A percentile compares a stretch with the other conserved stretches of the same genome.
Evolutionary conservation across 2,888 invertebrate genomes (phyloP).

Genomic region (Oscheius myriophilus): DNA sequence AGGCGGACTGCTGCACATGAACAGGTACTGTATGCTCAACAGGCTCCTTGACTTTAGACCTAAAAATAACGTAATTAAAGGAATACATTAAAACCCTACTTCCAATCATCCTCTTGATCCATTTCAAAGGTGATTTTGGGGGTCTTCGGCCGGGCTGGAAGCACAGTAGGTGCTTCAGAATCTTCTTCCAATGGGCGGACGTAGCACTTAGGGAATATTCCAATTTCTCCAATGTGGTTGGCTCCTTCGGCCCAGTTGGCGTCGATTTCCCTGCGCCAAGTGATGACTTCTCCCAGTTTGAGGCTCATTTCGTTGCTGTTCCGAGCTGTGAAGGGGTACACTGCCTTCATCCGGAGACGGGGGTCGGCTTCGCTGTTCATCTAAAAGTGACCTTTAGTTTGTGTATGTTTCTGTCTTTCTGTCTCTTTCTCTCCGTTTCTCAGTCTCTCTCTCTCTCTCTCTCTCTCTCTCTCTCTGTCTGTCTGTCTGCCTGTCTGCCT

Average conservation of each 20-base stretch:
- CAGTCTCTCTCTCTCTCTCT: not conserved
- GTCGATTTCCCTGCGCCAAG: constrained; percentile 57
- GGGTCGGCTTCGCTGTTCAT: constrained; percentile 25
- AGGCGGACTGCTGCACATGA: no score
- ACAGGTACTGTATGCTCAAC: not conserved
- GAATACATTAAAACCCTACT: not conserved
- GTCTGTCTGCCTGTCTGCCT: not conserved
- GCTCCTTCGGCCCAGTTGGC: constrained; percentile 63
- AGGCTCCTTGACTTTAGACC: not conserved
- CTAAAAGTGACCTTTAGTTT: not conserved
- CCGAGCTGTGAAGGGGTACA: constrained; percentile 63
- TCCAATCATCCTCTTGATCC: constrained; percentile 17
- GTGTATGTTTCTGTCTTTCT: not conserved
- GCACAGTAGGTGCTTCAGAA: constrained; percentile 17
- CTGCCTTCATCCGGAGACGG: constrained; percentile 47
- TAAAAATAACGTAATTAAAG: not conserved
- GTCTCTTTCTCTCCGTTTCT: not conserved
- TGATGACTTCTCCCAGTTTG: constrained; percentile 60
- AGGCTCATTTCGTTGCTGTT: constrained; percentile 60
- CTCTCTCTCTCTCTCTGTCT: not conserved
- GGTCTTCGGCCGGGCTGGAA: constrained; percentile 55
- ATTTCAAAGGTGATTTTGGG: constrained; percentile 41
- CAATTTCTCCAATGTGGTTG: constrained; percentile 62
- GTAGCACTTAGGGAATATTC: constrained; percentile 65
- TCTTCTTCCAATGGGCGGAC: constrained; percentile 40